phyloP scores from a whole-genome alignment of 2,888 invertebrate genomes.

The Ganaspis brasiliensis region DNA sequence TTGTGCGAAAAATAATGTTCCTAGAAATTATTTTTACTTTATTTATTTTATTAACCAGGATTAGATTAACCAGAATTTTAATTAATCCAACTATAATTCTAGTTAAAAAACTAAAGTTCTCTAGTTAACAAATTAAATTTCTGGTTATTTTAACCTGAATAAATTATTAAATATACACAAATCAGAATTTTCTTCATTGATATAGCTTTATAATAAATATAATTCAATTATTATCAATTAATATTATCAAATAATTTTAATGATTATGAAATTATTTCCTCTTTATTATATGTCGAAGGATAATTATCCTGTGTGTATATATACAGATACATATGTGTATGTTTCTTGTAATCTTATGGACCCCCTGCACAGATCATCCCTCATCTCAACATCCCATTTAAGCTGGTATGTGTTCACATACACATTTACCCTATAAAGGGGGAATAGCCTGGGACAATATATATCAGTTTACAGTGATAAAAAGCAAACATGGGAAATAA shows the following conservation, averaged over 20 bases:
- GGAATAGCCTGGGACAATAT: constrained; percentile 73
- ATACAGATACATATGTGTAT: constrained; percentile 21
- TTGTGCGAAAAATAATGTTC: not conserved
- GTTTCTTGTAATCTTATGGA: constrained; percentile 1
- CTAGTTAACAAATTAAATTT: no score
- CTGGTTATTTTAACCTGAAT: no score
- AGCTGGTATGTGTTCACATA: constrained; percentile 46
- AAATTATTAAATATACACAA: no score
- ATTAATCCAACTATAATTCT: no score
- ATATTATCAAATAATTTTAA: no score
- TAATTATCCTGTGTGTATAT: not conserved
- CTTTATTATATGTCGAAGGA: not conserved
- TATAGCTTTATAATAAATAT: no score
- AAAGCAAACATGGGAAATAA: constrained; percentile 78
- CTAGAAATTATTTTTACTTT: no score
- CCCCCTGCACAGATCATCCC: constrained; percentile 46
- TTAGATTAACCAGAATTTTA: no score
- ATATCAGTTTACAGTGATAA: constrained; percentile 78
- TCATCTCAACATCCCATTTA: constrained; percentile 39
- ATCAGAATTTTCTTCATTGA: no score
- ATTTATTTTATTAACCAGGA: no score
- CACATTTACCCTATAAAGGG: constrained; percentile 61
- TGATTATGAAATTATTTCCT: not conserved
- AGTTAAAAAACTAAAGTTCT: no score
- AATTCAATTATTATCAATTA: no score